Percentiles rank a stretch among this genome's conserved stretches.
These are phyloP conservation scores for Trichonephila clavata DNA, from an alignment of 1,140 invertebrate genomes.

Conservation along the genomic window DNA sequence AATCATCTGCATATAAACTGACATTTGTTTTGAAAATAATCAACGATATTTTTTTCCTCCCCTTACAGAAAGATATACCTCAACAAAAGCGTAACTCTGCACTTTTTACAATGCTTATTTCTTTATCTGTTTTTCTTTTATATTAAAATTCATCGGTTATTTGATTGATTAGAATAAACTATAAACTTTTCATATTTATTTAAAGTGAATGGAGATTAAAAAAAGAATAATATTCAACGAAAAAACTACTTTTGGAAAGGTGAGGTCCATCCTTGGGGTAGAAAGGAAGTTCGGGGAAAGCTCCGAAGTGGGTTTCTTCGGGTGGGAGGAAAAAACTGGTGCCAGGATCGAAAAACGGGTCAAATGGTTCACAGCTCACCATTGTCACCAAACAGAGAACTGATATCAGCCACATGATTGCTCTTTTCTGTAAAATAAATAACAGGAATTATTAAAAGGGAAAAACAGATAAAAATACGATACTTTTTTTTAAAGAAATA, in stretches of 20 bases:
- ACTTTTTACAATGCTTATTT: too few relatives aligned
- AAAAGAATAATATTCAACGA: not conserved
- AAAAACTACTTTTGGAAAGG: not conserved
- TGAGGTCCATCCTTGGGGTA: not conserved
- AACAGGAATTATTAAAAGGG: too few relatives aligned
- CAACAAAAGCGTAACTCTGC: too few relatives aligned
- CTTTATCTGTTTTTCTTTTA: too few relatives aligned
- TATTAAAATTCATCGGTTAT: not conserved
- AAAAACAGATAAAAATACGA: too few relatives aligned
- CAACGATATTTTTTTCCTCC: too few relatives aligned
- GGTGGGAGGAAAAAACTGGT: conserved; percentile 11
- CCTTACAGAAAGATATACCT: too few relatives aligned
- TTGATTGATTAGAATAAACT: not conserved
- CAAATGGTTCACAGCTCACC: not conserved
- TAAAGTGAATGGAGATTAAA: too few relatives aligned
- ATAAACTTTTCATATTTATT: too few relatives aligned
- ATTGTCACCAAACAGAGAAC: not conserved
- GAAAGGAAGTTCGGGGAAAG: conserved; percentile 22
- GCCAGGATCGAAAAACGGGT: conserved; percentile 23
- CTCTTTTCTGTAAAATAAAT: not conserved
- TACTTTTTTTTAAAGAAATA: too few relatives aligned
- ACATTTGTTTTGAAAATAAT: too few relatives aligned
- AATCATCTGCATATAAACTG: too few relatives aligned
- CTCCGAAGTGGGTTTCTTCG: conserved; percentile 21
- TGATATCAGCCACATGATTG: conserved; percentile 12